Conservation (phyloP, 1,140 invertebrate genomes). For the Drosophila oshimai region DNA sequence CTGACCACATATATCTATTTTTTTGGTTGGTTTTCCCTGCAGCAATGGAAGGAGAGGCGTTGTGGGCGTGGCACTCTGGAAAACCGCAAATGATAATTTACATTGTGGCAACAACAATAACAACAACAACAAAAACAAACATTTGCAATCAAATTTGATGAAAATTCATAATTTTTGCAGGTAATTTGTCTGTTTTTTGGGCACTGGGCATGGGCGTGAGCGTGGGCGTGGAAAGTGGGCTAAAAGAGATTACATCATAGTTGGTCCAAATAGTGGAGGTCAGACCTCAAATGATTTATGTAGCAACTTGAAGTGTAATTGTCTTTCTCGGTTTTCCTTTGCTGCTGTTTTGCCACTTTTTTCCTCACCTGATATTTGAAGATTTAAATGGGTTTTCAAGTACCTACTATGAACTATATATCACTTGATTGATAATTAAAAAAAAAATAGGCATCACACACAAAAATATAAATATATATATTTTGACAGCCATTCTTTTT, state of each 20-base stretch:
- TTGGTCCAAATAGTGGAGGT: constrained; percentile 24
- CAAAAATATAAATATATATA: too few species aligned
- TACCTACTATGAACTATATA: too few species aligned
- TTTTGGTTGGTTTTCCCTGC: constrained; percentile 18
- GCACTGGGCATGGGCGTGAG: constrained; percentile 24
- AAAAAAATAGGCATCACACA: too few species aligned
- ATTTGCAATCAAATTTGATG: constrained; percentile 40
- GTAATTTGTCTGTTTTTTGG: constrained; percentile 15
- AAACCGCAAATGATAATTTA: constrained; percentile 53
- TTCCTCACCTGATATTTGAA: background rate
- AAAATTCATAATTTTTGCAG: constrained; percentile 31
- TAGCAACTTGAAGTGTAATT: constrained; percentile 15
- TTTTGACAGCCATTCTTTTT: too few species aligned
- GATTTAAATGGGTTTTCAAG: too few species aligned
- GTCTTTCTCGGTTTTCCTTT: constrained; percentile 12
- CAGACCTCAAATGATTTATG: constrained; percentile 10
- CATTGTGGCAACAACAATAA: constrained; percentile 20
- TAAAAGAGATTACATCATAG: constrained; percentile 30
- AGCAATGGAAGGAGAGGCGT: background rate
- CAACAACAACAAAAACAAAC: constrained; percentile 7
- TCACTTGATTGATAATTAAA: too few species aligned
- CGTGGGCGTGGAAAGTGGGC: constrained; percentile 21
- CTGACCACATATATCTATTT: constrained; percentile 27
- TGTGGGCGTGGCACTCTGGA: constrained; percentile 21
- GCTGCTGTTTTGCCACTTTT: too few species aligned